These are phyloP conservation scores for Eupithecia subumbrata DNA, from an alignment of 2,888 invertebrate species.

Conservation along the genomic window DNA sequence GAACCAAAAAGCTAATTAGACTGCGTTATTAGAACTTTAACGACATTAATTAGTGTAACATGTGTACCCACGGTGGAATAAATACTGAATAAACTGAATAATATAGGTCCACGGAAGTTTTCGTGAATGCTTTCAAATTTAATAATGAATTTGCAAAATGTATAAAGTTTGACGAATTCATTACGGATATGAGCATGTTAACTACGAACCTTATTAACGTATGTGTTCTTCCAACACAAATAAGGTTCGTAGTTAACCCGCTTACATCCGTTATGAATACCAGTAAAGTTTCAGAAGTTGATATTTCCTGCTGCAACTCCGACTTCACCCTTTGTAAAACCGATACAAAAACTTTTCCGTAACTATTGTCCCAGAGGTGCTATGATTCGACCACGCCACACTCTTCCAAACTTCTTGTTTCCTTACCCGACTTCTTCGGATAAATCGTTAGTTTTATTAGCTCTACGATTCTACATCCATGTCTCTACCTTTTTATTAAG, in stretches of 20 bases:
- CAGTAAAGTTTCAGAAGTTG: background rate
- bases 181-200: too few species aligned
- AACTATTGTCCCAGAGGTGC: slow-evolving; percentile 68
- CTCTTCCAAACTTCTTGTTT: slow-evolving; percentile 65
- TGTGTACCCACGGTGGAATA: too few species aligned
- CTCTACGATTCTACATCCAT: slow-evolving; percentile 56
- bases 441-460: slow-evolving; percentile 63
- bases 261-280: too few species aligned
- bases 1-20: too few species aligned
- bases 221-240: too few species aligned
- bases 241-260: too few species aligned
- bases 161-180: too few species aligned
- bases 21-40: too few species aligned
- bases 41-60: too few species aligned
- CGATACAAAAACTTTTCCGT: slow-evolving; percentile 59
- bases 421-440: slow-evolving; percentile 58
- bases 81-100: too few species aligned
- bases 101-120: background rate
- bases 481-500: slow-evolving; percentile 53
- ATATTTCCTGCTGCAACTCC: background rate
- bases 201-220: too few species aligned
- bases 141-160: background rate
- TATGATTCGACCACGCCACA: slow-evolving; percentile 76
- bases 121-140: background rate
- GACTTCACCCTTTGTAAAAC: background rate